Conservation (phyloP, 2,113 vertebrate genomes). For the Rhea pennata region DNA sequence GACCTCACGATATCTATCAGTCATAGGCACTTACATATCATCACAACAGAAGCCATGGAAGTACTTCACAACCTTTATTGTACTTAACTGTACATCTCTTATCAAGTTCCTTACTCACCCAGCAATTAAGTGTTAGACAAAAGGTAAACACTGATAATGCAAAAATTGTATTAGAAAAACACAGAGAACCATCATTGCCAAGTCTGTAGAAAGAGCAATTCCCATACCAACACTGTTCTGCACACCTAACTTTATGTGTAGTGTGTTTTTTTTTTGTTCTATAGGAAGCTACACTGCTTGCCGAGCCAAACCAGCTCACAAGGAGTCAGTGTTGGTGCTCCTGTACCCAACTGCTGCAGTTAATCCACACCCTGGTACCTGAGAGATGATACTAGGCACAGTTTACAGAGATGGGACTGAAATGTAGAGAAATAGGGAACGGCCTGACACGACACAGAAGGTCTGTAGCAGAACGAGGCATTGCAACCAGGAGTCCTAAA, state of each 20-base stretch:
- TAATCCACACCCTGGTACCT: not conserved
- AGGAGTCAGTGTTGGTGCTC: accelerated
- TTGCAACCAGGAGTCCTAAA: not conserved
- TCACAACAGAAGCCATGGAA: not conserved
- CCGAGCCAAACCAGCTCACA: not conserved
- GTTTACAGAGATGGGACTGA: not conserved
- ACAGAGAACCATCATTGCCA: accelerated
- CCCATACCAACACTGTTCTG: not conserved
- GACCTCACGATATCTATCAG: not conserved
- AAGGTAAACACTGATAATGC: not conserved
- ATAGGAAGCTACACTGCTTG: not conserved
- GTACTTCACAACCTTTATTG: not conserved
- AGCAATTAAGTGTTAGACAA: not conserved
- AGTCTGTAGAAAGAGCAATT: accelerated
- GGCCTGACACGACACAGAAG: not conserved
- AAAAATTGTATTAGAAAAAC: not conserved
- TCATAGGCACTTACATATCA: not conserved
- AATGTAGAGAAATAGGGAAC: not conserved
- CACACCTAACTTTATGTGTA: not conserved
- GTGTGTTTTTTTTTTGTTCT: no score
- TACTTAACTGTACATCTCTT: not conserved
- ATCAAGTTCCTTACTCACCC: not conserved
- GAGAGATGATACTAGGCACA: accelerated
- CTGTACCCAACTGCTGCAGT: not conserved
- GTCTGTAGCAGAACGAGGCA: not conserved